Base-by-base conservation (phyloP, 2,888 invertebrate genomes). In the Hyles lineata region DNA sequence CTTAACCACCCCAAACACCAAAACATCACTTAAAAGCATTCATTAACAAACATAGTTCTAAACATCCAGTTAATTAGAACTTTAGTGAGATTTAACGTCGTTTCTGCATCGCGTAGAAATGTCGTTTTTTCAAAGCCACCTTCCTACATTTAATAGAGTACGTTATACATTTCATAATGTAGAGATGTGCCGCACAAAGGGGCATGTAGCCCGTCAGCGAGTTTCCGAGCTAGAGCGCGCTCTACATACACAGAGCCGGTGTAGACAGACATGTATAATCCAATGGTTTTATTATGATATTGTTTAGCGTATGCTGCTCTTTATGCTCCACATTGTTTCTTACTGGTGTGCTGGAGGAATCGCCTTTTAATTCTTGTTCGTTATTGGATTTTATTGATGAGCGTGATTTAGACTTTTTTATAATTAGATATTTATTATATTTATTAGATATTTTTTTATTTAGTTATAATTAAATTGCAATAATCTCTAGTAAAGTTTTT, bases 111-210 rank as follows among this genome's bases (percentile, higher is more conserved):
- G 43, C 29, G 50, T 19, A 32, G 32, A 55, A 21, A 52, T 61
- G 61, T 43, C 63, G 63, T 67, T 67, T 67, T 67, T 67, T 50
- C 67, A 67, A 67, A 67, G 50, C 67, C 67, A 23, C 60, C 60
- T 60, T 60, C 67, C 43, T 23, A 23, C 23, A 83, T 88, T 87
- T 85, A 87, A 87, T 85, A 86, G 85, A 83, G 80, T 78, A 72
- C 76, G 79, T 73, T 67, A 50, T 81, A 75, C 78, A 79, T 78
- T 74, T 63, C 78, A 77, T 78, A 75, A 76, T 74, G 76, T 80
- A 72, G 76, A 81, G 76, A 80, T 81, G 76, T 82, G 80, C 79
- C 82, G 80, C 80, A 87, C 86, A 88, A 89, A 89, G 86, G 85
- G 78, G 83, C 82, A 83, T 86, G 89, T 86, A 81, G 80, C 83